These are phyloP conservation scores for Plagiodera versicolora DNA, from an alignment of 2,888 invertebrate genomes.

Conservation along the genomic window DNA sequence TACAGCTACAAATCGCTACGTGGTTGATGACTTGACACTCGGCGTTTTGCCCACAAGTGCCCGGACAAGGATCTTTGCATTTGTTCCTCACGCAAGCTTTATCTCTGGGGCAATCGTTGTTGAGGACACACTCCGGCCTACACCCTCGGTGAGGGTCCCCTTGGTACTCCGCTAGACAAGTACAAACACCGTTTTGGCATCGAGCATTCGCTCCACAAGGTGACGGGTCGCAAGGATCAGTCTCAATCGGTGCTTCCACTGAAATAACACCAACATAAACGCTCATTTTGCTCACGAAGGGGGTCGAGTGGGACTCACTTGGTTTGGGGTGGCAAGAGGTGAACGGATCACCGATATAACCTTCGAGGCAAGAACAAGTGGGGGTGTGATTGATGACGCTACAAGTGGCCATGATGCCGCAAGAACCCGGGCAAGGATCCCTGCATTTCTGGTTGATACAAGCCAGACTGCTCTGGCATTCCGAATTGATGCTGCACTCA, in stretches of 20 bases:
- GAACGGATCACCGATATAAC: slow-evolving; percentile 67
- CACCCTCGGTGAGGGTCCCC: slow-evolving; percentile 72
- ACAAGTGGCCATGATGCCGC: slow-evolving; percentile 65
- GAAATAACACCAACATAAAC: slow-evolving; percentile 19
- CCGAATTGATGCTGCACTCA: slow-evolving; percentile 60
- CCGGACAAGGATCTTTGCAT: slow-evolving; percentile 73
- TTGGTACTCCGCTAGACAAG: slow-evolving; percentile 66
- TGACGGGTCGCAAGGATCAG: slow-evolving; percentile 68
- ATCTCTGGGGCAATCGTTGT: slow-evolving; percentile 68
- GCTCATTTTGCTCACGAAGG: no score
- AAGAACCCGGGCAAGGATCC: slow-evolving; percentile 68
- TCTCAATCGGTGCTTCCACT: slow-evolving; percentile 46
- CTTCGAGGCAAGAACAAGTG: slow-evolving; percentile 66
- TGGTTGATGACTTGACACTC: slow-evolving; percentile 74
- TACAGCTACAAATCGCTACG: slow-evolving; percentile 68
- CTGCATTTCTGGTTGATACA: slow-evolving; percentile 62
- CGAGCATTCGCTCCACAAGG: slow-evolving; percentile 74
- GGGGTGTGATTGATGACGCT: slow-evolving; percentile 68
- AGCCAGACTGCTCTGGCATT: slow-evolving; percentile 58
- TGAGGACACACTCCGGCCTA: slow-evolving; percentile 71
- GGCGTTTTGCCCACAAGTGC: slow-evolving; percentile 71
- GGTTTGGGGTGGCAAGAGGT: slow-evolving; percentile 48
- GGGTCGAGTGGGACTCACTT: slow-evolving; percentile 36
- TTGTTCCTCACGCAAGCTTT: slow-evolving; percentile 71
- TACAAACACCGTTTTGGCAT: slow-evolving; percentile 69